Percentiles rank a stretch among this genome's conserved stretches.
Evolutionary conservation across 2,888 invertebrate species (phyloP).

Genomic region (Drosophila nigritarsus): DNA sequence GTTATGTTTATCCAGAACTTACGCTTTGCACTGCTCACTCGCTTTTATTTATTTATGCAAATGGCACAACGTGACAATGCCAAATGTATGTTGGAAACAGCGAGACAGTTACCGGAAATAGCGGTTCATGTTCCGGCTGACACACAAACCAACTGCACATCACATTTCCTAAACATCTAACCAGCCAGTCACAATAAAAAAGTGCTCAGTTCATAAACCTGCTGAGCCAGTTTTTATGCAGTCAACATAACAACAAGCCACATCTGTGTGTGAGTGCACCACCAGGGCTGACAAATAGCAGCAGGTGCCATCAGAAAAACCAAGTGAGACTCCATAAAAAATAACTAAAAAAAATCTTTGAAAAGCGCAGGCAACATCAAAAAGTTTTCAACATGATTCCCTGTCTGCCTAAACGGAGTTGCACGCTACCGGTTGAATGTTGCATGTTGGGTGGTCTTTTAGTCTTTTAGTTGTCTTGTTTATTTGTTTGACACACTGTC

Average conservation of each 20-base stretch:
- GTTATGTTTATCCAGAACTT: conserved; percentile 58
- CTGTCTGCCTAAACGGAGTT: conserved; percentile 51
- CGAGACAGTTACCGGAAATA: conserved; percentile 44
- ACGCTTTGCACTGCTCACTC: conserved; percentile 41
- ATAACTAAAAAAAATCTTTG: conserved; percentile 46
- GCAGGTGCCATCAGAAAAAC: conserved; percentile 61
- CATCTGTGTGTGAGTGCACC: conserved; percentile 4
- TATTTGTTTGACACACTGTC: conserved; percentile 19
- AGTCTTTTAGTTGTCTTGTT: conserved; percentile 22
- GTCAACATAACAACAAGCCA: conserved; percentile 44
- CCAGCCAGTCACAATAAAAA: conserved; percentile 19
- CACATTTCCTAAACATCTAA: conserved; percentile 19
- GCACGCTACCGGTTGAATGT: conserved; percentile 30
- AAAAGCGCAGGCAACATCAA: conserved; percentile 32
- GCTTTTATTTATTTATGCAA: conserved; percentile 65
- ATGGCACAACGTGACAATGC: conserved; percentile 76
- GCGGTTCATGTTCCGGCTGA: conserved; percentile 12
- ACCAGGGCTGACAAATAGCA: conserved; percentile 59
- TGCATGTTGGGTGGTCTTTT: conserved; percentile 9
- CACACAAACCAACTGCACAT: background rate
- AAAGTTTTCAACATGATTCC: conserved; percentile 39
- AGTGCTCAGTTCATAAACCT: conserved; percentile 55
- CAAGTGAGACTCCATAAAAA: conserved; percentile 26
- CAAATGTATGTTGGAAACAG: conserved; percentile 51
- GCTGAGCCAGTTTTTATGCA: conserved; percentile 56